These are phyloP conservation scores for Macrosiphum euphorbiae DNA, from an alignment of 2,888 invertebrate genomes.

Conservation along the genomic window DNA sequence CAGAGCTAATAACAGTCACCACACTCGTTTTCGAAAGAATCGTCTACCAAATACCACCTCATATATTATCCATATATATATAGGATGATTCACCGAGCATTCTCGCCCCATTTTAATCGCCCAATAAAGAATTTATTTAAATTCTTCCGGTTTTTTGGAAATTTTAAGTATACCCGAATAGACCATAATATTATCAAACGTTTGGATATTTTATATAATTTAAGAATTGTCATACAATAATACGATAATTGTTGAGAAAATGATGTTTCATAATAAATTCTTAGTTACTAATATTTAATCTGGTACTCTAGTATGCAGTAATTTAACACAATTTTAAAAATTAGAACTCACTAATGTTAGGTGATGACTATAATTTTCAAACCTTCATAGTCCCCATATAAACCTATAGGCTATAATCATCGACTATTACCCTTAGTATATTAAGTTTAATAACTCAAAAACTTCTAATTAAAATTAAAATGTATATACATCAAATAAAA, in stretches of 20 bases:
- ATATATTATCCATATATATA: neutral
- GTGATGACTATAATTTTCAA: neutral
- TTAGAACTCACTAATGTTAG: neutral
- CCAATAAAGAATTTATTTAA: neutral
- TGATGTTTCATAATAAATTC: neutral
- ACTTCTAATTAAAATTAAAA: neutral
- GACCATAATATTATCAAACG: neutral
- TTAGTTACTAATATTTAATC: neutral
- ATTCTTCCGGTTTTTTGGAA: neutral
- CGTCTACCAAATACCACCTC: neutral
- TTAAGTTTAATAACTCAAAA: neutral
- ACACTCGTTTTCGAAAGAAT: neutral
- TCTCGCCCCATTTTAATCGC: neutral
- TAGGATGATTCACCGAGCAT: neutral
- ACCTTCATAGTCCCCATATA: neutral
- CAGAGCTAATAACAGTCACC: conserved; percentile 7
- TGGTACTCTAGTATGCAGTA: neutral
- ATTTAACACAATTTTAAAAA: neutral
- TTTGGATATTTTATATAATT: neutral
- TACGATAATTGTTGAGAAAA: neutral
- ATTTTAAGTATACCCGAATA: neutral
- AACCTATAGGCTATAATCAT: neutral
- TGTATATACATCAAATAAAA: neutral
- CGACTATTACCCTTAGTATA: neutral
- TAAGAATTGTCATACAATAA: neutral